Conservation (phyloP, 2,797 vertebrate genomes). For the Microctenopoma stevenorrisi region DNA sequence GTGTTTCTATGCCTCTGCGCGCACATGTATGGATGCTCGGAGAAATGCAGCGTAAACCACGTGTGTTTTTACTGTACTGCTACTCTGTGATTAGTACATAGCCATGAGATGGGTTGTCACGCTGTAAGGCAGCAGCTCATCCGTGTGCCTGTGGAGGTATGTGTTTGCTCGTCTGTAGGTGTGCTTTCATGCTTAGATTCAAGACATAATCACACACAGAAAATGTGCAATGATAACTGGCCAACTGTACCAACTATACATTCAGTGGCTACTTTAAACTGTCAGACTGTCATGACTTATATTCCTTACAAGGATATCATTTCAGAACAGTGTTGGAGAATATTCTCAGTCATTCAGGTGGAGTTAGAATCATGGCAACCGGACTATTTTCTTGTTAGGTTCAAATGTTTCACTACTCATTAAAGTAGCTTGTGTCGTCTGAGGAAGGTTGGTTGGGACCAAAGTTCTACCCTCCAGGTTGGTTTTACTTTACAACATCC, state of each 20-base stretch:
- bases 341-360: too few species aligned
- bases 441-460: too few species aligned
- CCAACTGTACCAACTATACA: constrained; percentile 22
- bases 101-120: constrained; percentile 58
- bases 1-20: constrained; percentile 38
- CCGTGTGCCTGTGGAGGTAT: constrained; percentile 32
- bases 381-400: too few species aligned
- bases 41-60: constrained; percentile 70
- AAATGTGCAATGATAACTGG: constrained; percentile 63
- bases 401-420: too few species aligned
- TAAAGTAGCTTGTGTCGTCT: too few species aligned
- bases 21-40: constrained; percentile 58
- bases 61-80: constrained; percentile 75
- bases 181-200: constrained; percentile 28
- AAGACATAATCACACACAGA: constrained; percentile 50
- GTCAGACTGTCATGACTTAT: not conserved
- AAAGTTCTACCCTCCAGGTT: too few species aligned
- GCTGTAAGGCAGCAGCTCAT: constrained; percentile 41
- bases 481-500: too few species aligned
- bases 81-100: constrained; percentile 72
- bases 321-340: too few species aligned
- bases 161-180: constrained; percentile 20
- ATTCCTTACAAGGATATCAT: too few species aligned
- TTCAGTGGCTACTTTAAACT: not conserved
- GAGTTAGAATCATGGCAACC: too few species aligned